Conservation (phyloP, 2,113 vertebrate species). For the Phrynosoma blainvillii region DNA sequence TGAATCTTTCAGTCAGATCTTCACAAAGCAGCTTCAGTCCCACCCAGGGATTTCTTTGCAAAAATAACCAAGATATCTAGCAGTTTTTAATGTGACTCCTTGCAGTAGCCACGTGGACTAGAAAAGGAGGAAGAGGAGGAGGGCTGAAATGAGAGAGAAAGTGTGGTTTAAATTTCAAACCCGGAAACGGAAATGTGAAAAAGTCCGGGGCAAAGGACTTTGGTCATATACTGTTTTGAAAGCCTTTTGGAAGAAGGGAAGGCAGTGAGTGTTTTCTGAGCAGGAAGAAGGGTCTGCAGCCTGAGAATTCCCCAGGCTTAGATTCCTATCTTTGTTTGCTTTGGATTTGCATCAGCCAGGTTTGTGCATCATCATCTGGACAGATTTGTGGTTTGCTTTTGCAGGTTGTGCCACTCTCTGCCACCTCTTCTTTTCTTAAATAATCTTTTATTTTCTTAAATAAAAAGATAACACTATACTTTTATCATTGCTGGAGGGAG, state of each 20-base stretch:
- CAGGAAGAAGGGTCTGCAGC: rapidly evolving
- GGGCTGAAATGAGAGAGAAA: neutral
- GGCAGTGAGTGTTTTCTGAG: neutral
- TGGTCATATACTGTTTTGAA: neutral
- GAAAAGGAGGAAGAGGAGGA: neutral
- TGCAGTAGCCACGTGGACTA: neutral
- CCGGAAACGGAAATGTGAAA: constrained; percentile 62
- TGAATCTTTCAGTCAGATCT: too few species aligned
- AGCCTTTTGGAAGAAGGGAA: neutral
- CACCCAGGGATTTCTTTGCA: neutral
- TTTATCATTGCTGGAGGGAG: neutral
- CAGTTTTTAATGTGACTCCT: too few species aligned
- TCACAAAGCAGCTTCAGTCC: too few species aligned
- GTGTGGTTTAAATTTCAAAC: neutral
- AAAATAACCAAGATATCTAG: neutral
- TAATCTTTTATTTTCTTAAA: too few species aligned
- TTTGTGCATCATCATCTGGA: neutral
- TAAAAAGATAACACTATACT: too few species aligned
- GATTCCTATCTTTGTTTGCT: neutral
- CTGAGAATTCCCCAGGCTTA: rapidly evolving
- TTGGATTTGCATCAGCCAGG: neutral
- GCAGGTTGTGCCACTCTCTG: too few species aligned
- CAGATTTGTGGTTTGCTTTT: neutral
- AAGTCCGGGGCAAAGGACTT: rapidly evolving
- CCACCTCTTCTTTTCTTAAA: too few species aligned